A percentile compares a stretch with the other conserved stretches of the same genome.
phyloP scores from a whole-genome alignment of 2,113 vertebrate genomes.

The Artemisiospiza belli region DNA sequence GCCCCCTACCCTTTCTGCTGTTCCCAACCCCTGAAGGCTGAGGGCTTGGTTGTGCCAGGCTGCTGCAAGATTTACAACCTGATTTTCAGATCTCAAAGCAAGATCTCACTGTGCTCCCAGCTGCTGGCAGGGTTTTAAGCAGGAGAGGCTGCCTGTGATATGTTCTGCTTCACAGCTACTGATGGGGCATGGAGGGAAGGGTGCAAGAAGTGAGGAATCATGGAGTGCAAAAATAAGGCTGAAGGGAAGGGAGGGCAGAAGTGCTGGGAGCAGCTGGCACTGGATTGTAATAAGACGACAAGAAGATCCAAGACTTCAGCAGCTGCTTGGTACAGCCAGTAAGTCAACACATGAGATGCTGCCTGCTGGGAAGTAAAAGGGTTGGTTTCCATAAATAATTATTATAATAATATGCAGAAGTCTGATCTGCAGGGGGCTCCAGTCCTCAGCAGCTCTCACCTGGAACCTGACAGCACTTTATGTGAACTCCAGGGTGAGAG shows the following conservation, averaged over 20 bases:
- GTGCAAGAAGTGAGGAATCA: not conserved
- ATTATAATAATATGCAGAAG: not conserved
- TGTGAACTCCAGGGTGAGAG: fast-evolving
- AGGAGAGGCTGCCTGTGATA: not conserved
- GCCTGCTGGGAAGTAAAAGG: not conserved
- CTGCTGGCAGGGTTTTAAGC: not conserved
- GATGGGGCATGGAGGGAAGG: not conserved
- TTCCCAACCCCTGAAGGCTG: not conserved
- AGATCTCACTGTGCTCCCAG: not conserved
- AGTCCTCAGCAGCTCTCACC: not conserved
- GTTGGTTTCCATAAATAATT: conserved; percentile 14
- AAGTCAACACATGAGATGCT: conserved; percentile 15
- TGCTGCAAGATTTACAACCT: not conserved
- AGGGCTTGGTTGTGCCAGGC: not conserved
- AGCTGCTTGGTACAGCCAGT: not conserved
- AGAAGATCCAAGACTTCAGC: not conserved
- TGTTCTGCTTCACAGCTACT: not conserved
- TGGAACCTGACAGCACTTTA: not conserved
- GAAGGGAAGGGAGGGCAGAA: not conserved
- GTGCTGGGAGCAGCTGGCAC: not conserved
- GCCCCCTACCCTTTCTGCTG: not conserved
- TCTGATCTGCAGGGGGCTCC: not conserved
- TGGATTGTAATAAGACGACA: not conserved
- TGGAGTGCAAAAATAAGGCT: not conserved
- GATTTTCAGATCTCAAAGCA: not conserved